Evolutionary conservation across 2,888 invertebrate species (phyloP), one percentile per base, ranked within the genome.

Genomic region (Drosophila birchii): DNA sequence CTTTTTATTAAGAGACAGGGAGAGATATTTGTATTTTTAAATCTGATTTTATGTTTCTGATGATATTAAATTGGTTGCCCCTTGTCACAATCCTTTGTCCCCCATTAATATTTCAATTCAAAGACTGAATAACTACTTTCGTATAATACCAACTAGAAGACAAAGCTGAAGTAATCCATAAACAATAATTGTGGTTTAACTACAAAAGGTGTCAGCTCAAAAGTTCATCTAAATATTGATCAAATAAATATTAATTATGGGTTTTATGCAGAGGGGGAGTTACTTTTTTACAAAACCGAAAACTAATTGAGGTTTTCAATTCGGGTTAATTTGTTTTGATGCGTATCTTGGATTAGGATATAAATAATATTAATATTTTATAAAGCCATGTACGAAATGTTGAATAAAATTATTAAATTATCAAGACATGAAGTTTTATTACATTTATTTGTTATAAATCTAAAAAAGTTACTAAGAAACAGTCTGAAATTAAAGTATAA

Each of bases 341-440:
- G 32, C 34, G 34, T 41, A 67, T 18, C 29, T 47, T 12, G 20
- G n/a, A 56, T 36, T 41, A 69, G 23, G 56, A 29, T 29, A 29
- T 6, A 29, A 29, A 29, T 63, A 64, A n/a, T n/a, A n/a, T n/a
- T n/a, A n/a, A 39, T 63, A 64, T 63, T 64, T 64, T 51, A 34
- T 63, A 64, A 51, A 47, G 47, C 38, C 44, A 47, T 69, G 45
- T 56, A 41, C 20, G 47, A 39, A 69, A 36, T 68, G 67, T 68
- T 68, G 39, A 67, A 68, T 69, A 68, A 68, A 68, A 47, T 68
- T 49, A 56, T 68, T 34, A 41, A 43, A 56, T 68, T 56, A 36
- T 56, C 47, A 1, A 18, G 26, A 8, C 6, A 14, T n/a, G 12
- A 2, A 16, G 11, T 38, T 2, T 3, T n/a, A 18, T 8, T 34